Base-by-base conservation (phyloP, 2,113 vertebrate species). In the Accipiter cooperii region DNA sequence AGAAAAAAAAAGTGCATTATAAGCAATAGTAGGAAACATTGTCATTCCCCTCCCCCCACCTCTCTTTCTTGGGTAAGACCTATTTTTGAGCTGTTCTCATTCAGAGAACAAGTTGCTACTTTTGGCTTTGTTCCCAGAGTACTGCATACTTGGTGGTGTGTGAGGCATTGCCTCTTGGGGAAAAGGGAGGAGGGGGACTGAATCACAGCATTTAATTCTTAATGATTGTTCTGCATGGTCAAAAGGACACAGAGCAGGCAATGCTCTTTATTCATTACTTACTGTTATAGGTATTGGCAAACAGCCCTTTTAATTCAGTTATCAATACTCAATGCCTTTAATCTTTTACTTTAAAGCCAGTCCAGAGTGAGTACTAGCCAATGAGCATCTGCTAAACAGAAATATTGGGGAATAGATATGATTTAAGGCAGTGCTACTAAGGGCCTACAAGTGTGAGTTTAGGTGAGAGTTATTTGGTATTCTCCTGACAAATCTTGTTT, bases 121-220 rank as follows among this genome's bases (percentile, higher is more conserved):
- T 95, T 94, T 98, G 96, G 95, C 95, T 70, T 60, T 63, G 21
- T 79, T 97, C 97, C 96, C 95, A 1, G 97, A 97, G 61, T 86
- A 60, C 28, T 68, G 66, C 78, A 36, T 94, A 95, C 81, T 96
- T 85, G 57, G 80, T 95, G 76, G 46, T 91, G 88, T 96, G 91
- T 94, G 85, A 97, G 80, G 87, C 80, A 75, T 94, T 97, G 79
- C 94, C 92, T 90, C 81, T 84, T 86, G 90, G 91, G 97, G 76
- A 93, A 92, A 61, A 90, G n/a, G 85, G 87, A 94, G 91, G 76
- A 95, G 85, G 84, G 93, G 80, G 82, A 76, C 83, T 95, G 96
- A 97, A 98, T 96, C 96, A 96, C 84, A 63, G 92, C 80, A 73
- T 96, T 97, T 98, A 97, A 97, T 98, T 97, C 97, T 97, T 98